Evolutionary conservation across 2,113 vertebrate species (phyloP), one percentile per base, ranked within the genome.

Genomic region (Malurus elegans): DNA sequence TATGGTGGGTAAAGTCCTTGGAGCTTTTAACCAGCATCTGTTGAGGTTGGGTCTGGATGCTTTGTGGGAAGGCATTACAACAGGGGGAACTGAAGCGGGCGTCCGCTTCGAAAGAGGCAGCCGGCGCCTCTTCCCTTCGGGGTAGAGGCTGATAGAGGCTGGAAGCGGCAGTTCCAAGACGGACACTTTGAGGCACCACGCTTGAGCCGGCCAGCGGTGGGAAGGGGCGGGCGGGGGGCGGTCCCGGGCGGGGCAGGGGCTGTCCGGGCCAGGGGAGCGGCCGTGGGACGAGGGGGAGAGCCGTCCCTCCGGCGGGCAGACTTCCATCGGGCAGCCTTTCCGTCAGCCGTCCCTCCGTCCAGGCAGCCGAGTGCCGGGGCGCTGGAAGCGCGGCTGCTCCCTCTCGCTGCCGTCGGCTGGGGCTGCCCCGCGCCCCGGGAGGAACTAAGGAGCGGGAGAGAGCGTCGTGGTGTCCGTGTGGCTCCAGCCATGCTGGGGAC

Each of bases 121-220:
- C 48, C 26, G 44, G 54, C 32, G 3, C 4, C 60, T 5, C 20
- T 45, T 42, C 44, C 8, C 34, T 10, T 13, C 28, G 4, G 38
- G 36, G 51, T 67, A 29, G 38, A 4, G 29, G 4, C 8, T 6
- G 10, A 14, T 9, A 7, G 18, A 18, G 15, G 12, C 53, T 38
- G 0, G 18, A 4, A 32, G 62, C 9, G 24, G 18, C 31, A 14
- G 6, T 20, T 48, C 25, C 31, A 1, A 3, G 40, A 1, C 12
- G 23, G 56, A 12, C 6, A 4, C 44, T 10, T 17, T 0, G 45
- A 2, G 60, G 54, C 54, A 4, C 47, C 38, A 0, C 32, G 28
- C 40, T 2, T 8, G 86, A 74, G 69, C 36, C 11, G 66, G 67
- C 26, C 67, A 0, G 86, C 67, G 58, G 26, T n/a, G 76, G 67